Base-by-base conservation (phyloP, 2,888 invertebrate genomes). In the Cordilura impudica region DNA sequence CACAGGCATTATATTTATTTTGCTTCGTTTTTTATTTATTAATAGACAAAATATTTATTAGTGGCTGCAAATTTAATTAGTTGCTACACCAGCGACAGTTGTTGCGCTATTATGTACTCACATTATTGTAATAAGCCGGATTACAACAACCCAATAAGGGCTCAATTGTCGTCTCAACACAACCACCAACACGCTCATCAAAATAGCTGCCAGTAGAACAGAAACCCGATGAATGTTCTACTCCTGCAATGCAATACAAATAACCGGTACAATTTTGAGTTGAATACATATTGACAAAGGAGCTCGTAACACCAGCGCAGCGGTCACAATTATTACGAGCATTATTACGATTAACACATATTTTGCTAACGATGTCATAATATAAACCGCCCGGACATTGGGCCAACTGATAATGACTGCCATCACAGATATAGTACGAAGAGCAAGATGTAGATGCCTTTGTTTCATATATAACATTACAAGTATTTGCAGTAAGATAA, bases 271-370 rank as follows among this genome's bases (percentile, higher is more conserved):
- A 85, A 60, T 63, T 63, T 18, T 63, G 79, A 21, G 79, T 63
- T 8, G 83, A 83, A 35, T 82, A 85, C 49, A 75, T 51, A 39
- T 86, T 86, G 26, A 85, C 86, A 19, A 86, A 86, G 16, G 51
- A 10, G 12, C 53, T 8, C 1, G 51, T 74, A 31, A 82, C 82
- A 29, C 83, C 84, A 7, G 80, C 45, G 35, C 86, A 86, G 4
- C 86, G 85, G 76, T 86, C 84, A 54, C 86, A 86, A 43, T 85
- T 18, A 60, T 86, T 86, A 10, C 79, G 58, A 1, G 86, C 86
- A 23, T 78, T 16, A 60, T 81, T 21, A 4, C 86, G 84, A 39
- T 67, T 23, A 4, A 84, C 81, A 53, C 86, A 86, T 1, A n/a
- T 8, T 19, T 76, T 14, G 16, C 72, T 81, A 12, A 72, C 26